Percentiles rank a stretch among this genome's conserved stretches.
These are phyloP conservation scores for Eupithecia centaureata DNA, from an alignment of 2,888 invertebrate genomes.

Conservation along the genomic window DNA sequence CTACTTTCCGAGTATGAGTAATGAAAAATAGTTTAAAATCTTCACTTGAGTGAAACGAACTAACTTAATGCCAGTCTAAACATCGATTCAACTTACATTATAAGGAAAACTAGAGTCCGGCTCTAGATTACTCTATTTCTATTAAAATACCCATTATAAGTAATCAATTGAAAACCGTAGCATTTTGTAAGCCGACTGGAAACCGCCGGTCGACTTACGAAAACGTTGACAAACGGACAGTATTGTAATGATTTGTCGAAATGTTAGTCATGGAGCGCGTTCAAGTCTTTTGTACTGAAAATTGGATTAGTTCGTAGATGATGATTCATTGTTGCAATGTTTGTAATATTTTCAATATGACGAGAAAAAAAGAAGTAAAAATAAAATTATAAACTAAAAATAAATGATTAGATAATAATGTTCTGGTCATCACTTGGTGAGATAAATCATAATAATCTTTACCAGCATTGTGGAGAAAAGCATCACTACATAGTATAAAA, in stretches of 20 bases:
- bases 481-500: too few species aligned
- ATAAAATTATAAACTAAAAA: background rate
- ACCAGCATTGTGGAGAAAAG: too few species aligned
- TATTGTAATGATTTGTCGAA: slow-evolving; percentile 35
- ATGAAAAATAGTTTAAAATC: too few species aligned
- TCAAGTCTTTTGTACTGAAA: slow-evolving; percentile 25
- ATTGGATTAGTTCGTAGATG: background rate
- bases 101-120: background rate
- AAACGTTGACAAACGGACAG: slow-evolving; percentile 35
- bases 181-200: slow-evolving; percentile 36
- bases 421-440: too few species aligned
- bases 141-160: background rate
- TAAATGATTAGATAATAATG: background rate
- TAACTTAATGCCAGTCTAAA: too few species aligned
- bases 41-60: too few species aligned
- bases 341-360: background rate
- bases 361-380: background rate
- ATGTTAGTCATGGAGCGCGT: slow-evolving; percentile 28
- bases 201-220: slow-evolving; percentile 33
- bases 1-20: too few species aligned
- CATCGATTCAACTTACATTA: background rate
- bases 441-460: background rate
- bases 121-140: background rate
- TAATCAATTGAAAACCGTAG: background rate
- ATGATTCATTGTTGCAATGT: background rate